phyloP scores from a whole-genome alignment of 2,113 vertebrate species.

The Etheostoma spectabile region DNA sequence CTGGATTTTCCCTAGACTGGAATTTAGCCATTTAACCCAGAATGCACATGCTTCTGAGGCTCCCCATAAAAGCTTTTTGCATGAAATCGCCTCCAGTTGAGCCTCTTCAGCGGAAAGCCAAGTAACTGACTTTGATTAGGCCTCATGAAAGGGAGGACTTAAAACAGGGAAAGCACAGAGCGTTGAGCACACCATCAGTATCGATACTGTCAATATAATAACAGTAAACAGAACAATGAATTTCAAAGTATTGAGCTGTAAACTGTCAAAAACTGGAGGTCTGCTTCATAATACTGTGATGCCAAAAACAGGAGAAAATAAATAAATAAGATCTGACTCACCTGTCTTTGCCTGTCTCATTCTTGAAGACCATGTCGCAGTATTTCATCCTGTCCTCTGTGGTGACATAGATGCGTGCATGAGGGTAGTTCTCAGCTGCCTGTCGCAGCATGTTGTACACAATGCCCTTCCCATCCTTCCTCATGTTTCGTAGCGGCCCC shows the following conservation, averaged over 20 bases:
- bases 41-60: conserved; percentile 42
- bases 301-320: conserved; percentile 15
- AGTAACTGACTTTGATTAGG: conserved; percentile 56
- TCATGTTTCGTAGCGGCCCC: conserved; percentile 97
- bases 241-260: conserved; percentile 30
- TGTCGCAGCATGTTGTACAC: conserved; percentile 97
- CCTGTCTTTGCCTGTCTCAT: conserved; percentile 97
- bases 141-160: conserved; percentile 44
- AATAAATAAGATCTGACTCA: conserved; percentile 74
- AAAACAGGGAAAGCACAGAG: conserved; percentile 30
- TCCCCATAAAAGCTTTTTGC: conserved; percentile 44
- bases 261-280: conserved; percentile 27
- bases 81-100: conserved; percentile 45
- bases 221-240: conserved; percentile 23
- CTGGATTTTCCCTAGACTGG: conserved; percentile 40
- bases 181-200: conserved; percentile 32
- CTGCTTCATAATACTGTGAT: conserved; percentile 2
- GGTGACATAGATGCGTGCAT: conserved; percentile 93
- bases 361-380: conserved; percentile 94
- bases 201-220: conserved; percentile 39
- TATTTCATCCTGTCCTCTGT: conserved; percentile 96
- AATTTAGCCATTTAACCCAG: conserved; percentile 42
- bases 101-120: conserved; percentile 44
- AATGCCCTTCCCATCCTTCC: conserved; percentile 95
- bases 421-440: conserved; percentile 88